These are phyloP conservation scores for Oconnorella tubifera DNA, from an alignment of 2,888 invertebrate genomes.

Conservation along the genomic window DNA sequence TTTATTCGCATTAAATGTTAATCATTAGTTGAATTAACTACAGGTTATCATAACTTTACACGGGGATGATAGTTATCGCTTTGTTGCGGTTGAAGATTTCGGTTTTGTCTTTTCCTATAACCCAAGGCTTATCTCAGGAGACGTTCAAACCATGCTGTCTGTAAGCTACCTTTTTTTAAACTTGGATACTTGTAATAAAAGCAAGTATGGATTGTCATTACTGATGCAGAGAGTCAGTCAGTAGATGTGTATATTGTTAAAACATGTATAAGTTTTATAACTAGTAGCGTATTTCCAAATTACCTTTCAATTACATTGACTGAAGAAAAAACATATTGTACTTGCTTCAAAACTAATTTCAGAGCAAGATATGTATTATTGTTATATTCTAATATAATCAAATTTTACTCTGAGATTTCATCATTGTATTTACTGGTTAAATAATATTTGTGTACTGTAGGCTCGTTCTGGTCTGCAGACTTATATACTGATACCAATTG, in stretches of 20 bases:
- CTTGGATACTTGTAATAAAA: background rate
- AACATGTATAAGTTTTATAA: too few relatives aligned
- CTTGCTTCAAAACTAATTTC: too few relatives aligned
- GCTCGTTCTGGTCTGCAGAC: too few relatives aligned
- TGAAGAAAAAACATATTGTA: too few relatives aligned
- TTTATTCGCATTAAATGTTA: too few relatives aligned
- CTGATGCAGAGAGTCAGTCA: too few relatives aligned
- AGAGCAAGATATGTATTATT: too few relatives aligned
- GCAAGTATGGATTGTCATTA: background rate
- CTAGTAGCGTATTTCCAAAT: too few relatives aligned
- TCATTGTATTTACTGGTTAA: background rate
- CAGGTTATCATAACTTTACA: slow-evolving; percentile 71
- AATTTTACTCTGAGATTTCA: background rate
- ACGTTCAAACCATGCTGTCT: slow-evolving; percentile 88
- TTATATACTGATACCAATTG: too few relatives aligned
- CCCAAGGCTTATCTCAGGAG: slow-evolving; percentile 83
- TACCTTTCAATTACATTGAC: too few relatives aligned
- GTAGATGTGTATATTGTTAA: too few relatives aligned
- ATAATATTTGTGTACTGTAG: too few relatives aligned
- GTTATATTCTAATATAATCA: background rate
- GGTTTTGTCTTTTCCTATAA: slow-evolving; percentile 73
- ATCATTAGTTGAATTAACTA: slow-evolving; percentile 24
- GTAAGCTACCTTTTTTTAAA: slow-evolving; percentile 37
- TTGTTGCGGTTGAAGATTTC: slow-evolving; percentile 59
- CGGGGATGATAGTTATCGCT: slow-evolving; percentile 73